These are phyloP conservation scores for Scaptodrosophila lebanonensis DNA, from an alignment of 1,140 invertebrate genomes.

Conservation along the genomic window DNA sequence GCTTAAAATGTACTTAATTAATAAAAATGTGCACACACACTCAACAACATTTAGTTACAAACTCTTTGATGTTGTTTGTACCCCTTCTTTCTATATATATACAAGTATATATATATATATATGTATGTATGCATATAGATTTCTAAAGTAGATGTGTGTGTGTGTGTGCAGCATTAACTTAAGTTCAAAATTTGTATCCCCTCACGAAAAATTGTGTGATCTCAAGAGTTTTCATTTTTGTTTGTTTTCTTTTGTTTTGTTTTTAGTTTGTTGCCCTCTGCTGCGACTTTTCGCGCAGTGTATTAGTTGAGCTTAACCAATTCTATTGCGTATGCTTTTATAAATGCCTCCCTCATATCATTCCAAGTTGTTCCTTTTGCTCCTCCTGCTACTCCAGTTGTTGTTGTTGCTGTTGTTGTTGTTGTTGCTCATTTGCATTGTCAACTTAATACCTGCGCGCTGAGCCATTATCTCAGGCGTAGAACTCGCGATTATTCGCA, in stretches of 20 bases:
- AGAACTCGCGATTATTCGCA: conserved; percentile 94
- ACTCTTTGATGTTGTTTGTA: conserved; percentile 12
- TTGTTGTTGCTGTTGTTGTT: neutral
- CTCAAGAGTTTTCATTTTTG: conserved; percentile 36
- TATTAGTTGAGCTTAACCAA: conserved; percentile 51
- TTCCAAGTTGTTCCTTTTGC: conserved; percentile 17
- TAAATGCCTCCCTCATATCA: no score
- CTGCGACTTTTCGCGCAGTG: conserved; percentile 49
- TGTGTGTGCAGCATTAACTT: neutral
- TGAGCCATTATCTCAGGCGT: conserved; percentile 87
- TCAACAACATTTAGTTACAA: conserved; percentile 22
- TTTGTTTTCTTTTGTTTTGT: conserved; percentile 38
- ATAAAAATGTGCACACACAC: conserved; percentile 56
- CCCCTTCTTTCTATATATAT: no score
- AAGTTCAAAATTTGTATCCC: conserved; percentile 40
- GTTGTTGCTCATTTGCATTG: neutral
- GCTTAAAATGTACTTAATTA: conserved; percentile 73
- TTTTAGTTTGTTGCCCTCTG: conserved; percentile 19
- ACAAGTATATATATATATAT: conserved; percentile 7
- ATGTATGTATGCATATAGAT: conserved; percentile 37
- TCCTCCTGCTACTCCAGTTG: conserved; percentile 6
- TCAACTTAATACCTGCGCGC: conserved; percentile 69
- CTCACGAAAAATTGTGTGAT: conserved; percentile 59
- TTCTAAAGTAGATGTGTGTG: conserved; percentile 70
- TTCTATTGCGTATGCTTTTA: no score